Percentiles rank a stretch among this genome's conserved stretches.
phyloP scores from a whole-genome alignment of 2,888 invertebrate species.

The Rhamnusium bicolor region DNA sequence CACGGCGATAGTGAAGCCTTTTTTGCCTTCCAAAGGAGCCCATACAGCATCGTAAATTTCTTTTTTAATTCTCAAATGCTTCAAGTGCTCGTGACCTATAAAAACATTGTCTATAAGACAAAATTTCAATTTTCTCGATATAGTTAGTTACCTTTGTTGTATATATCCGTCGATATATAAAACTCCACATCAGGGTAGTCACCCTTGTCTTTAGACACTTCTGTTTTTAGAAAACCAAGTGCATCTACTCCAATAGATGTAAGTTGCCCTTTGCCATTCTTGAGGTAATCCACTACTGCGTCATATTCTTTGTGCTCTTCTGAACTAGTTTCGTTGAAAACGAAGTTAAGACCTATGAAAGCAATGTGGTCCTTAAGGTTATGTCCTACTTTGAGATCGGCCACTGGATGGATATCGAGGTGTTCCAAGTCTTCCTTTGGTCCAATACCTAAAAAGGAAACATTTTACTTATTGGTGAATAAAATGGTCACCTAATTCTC shows the following conservation, averaged over 20 bases:
- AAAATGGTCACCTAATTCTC: not conserved
- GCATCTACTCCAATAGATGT: conserved; percentile 59
- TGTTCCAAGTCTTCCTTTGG: conserved; percentile 76
- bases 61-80: conserved; percentile 73
- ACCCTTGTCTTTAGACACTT: conserved; percentile 60
- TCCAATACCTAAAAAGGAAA: conserved; percentile 73
- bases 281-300: conserved; percentile 63
- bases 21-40: conserved; percentile 69
- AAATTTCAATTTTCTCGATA: not conserved
- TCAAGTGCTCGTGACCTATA: conserved; percentile 45
- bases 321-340: conserved; percentile 63
- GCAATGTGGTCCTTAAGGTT: conserved; percentile 82
- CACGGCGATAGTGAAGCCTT: conserved; percentile 75
- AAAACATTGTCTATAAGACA: not conserved
- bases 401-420: conserved; percentile 73
- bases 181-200: conserved; percentile 65
- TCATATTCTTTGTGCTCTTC: conserved; percentile 59
- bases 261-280: conserved; percentile 63
- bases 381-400: conserved; percentile 78
- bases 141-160: conserved; percentile 48
- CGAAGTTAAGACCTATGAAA: conserved; percentile 77
- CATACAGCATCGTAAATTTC: conserved; percentile 73
- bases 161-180: conserved; percentile 54
- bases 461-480: not conserved
- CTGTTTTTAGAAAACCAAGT: conserved; percentile 63